These are phyloP conservation scores for Aquatica leii DNA, from an alignment of 2,888 invertebrate species.

Conservation along the genomic window DNA sequence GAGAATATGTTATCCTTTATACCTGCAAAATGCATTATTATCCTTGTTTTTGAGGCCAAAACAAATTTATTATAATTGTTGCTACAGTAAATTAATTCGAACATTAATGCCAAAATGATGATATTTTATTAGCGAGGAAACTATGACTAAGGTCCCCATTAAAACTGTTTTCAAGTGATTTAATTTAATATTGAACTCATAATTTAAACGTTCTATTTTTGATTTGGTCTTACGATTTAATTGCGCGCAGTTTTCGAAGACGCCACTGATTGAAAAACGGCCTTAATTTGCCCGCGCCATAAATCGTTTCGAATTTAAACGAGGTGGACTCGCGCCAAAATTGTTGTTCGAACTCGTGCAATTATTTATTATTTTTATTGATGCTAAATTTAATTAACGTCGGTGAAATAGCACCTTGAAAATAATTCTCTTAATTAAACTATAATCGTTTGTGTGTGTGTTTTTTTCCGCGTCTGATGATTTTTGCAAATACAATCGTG, in stretches of 20 bases:
- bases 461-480: too few species aligned
- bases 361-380: neutral
- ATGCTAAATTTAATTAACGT: neutral
- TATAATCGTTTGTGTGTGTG: too few species aligned
- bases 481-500: too few species aligned
- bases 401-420: neutral
- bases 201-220: constrained; percentile 12
- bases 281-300: neutral
- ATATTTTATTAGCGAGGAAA: constrained; percentile 25
- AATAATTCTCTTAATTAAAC: constrained; percentile 1
- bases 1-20: constrained; percentile 38
- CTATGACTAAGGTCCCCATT: constrained; percentile 16
- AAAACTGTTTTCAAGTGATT: constrained; percentile 16
- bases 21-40: constrained; percentile 18
- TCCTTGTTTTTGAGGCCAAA: constrained; percentile 19
- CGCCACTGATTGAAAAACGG: constrained; percentile 4
- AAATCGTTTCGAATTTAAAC: too few species aligned
- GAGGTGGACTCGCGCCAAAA: neutral
- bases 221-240: constrained; percentile 4
- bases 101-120: constrained; percentile 21
- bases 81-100: constrained; percentile 14
- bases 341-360: neutral
- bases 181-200: constrained; percentile 25
- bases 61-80: constrained; percentile 21
- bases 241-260: neutral